These are phyloP conservation scores for Channallabes apus DNA, from an alignment of 2,797 vertebrate genomes.

Conservation along the genomic window DNA sequence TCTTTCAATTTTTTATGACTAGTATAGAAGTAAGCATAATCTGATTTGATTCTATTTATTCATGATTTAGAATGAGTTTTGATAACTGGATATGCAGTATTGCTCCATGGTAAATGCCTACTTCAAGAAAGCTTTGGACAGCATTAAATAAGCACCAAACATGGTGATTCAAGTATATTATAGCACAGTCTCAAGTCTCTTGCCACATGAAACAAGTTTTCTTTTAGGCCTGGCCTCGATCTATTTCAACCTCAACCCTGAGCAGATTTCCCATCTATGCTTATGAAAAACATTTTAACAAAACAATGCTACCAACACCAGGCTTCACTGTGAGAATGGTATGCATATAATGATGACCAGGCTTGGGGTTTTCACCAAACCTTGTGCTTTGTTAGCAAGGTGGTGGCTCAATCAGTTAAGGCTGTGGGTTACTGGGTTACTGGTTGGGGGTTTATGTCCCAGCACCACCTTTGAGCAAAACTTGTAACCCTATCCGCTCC, in stretches of 20 bases:
- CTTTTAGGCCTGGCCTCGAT: neutral
- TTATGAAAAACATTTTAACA: neutral
- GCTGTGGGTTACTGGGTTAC: no score
- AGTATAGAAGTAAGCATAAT: no score
- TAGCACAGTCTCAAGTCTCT: no score
- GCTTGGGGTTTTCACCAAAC: neutral
- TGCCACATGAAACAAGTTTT: neutral
- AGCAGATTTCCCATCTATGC: neutral
- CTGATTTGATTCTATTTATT: no score
- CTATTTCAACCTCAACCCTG: neutral
- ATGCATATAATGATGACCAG: neutral
- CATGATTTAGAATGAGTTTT: no score
- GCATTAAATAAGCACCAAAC: neutral
- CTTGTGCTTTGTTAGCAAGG: neutral
- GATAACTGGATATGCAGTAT: no score
- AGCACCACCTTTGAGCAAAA: no score
- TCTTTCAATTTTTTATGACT: no score
- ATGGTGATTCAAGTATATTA: neutral
- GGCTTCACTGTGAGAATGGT: neutral
- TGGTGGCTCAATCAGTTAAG: no score
- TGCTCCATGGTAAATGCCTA: no score
- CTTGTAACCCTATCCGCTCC: no score
- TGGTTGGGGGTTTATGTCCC: no score
- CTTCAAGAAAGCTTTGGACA: neutral
- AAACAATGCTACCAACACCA: neutral